These are phyloP conservation scores for Mya arenaria DNA, from an alignment of 1,140 invertebrate species.

Conservation along the genomic window DNA sequence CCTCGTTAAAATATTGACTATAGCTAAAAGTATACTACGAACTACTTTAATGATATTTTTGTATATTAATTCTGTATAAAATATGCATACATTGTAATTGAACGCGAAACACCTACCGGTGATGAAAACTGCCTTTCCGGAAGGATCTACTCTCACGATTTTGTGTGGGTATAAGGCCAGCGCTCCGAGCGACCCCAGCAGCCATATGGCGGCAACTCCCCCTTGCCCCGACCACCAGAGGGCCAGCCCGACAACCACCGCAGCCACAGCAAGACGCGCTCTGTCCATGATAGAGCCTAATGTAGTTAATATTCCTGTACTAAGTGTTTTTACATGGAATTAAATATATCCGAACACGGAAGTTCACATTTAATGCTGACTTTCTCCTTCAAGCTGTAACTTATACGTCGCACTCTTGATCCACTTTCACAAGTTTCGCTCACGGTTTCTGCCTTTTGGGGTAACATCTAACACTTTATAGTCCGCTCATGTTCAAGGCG, in stretches of 20 bases:
- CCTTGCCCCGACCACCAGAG: neutral
- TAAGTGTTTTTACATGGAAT: no score
- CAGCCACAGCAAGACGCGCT: neutral
- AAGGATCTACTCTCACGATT: slow-evolving; percentile 42
- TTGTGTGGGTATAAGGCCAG: slow-evolving; percentile 15
- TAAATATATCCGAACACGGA: no score
- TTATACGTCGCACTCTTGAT: no score
- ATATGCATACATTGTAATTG: neutral
- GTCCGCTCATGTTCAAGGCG: no score
- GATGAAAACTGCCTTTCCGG: slow-evolving; percentile 61
- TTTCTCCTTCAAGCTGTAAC: no score
- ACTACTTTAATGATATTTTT: neutral
- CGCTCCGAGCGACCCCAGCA: neutral
- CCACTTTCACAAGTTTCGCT: no score
- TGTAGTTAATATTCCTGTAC: no score
- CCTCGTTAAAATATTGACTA: neutral
- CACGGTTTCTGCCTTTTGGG: no score
- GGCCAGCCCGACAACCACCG: neutral
- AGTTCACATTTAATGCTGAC: no score
- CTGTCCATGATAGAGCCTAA: neutral
- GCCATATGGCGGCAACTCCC: neutral
- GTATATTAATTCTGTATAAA: neutral
- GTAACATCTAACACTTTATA: no score
- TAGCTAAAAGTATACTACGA: slow-evolving; percentile 2
- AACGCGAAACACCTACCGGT: slow-evolving; percentile 56